Conservation (phyloP, 1,140 invertebrate genomes). For the Cylas formicarius region DNA sequence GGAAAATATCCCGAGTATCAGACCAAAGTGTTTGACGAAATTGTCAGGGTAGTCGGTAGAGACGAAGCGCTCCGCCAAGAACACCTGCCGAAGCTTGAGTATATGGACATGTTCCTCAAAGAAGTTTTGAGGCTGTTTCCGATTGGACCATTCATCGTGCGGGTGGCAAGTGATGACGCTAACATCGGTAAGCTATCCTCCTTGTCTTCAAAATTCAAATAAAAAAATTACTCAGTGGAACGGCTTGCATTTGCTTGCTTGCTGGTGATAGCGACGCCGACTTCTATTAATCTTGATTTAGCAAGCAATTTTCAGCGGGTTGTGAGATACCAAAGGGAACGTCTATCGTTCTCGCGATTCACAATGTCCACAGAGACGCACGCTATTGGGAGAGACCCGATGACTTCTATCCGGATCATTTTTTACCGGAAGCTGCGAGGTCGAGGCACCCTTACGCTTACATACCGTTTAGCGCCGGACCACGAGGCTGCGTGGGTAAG, state of each 20-base stretch:
- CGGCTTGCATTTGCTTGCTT: conserved; percentile 17
- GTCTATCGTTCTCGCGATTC: conserved; percentile 46
- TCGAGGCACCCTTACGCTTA: conserved; percentile 58
- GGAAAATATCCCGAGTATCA: conserved; percentile 29
- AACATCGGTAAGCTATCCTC: conserved; percentile 44
- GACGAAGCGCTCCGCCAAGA: conserved; percentile 4
- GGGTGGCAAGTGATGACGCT: conserved; percentile 52
- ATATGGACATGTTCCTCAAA: conserved; percentile 66
- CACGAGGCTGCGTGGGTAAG: conserved; percentile 58
- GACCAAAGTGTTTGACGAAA: conserved; percentile 20
- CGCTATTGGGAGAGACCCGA: conserved; percentile 62
- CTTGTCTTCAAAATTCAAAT: conserved; percentile 19
- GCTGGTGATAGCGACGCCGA: conserved; percentile 7
- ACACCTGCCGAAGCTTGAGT: conserved; percentile 54
- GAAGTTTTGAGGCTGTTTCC: conserved; percentile 62
- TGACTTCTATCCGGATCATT: conserved; percentile 69
- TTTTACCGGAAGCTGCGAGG: conserved; percentile 54
- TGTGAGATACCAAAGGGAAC: conserved; percentile 48
- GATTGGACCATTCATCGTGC: conserved; percentile 62
- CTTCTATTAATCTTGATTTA: conserved; percentile 3
- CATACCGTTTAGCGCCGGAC: conserved; percentile 69
- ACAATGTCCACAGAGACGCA: conserved; percentile 58
- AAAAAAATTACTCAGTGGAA: conserved; percentile 14
- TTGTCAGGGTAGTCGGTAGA: neutral
- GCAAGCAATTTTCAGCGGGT: conserved; percentile 39